These are phyloP conservation scores for Hirtodrosophila trivittata DNA, from an alignment of 2,888 invertebrate genomes.

Conservation along the genomic window DNA sequence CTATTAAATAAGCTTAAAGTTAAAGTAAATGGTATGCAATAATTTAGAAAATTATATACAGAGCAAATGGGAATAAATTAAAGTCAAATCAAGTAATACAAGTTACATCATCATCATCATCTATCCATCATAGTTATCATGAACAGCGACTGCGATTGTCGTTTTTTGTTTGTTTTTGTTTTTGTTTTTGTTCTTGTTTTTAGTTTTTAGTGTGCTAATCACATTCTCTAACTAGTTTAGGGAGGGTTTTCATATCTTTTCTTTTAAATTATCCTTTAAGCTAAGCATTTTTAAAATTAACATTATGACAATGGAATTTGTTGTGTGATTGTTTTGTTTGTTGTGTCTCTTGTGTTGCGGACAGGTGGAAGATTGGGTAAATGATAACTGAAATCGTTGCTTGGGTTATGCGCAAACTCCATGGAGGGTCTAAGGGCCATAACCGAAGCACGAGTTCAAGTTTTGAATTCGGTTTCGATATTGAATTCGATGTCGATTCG, in stretches of 20 bases:
- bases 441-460: conserved; percentile 82
- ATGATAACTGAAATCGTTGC: conserved; percentile 80
- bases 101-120: conserved; percentile 35
- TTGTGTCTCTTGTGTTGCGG: conserved; percentile 11
- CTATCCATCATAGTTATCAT: conserved; percentile 12
- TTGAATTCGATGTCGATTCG: conserved; percentile 29
- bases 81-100: conserved; percentile 53
- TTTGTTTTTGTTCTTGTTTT: conserved; percentile 14
- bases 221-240: conserved; percentile 61
- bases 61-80: conserved; percentile 74
- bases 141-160: conserved; percentile 16
- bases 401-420: conserved; percentile 72
- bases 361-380: conserved; percentile 20
- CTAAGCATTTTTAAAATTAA: conserved; percentile 57
- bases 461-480: conserved; percentile 43
- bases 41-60: conserved; percentile 78
- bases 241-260: conserved; percentile 4
- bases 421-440: conserved; percentile 49
- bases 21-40: conserved; percentile 70
- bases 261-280: conserved; percentile 44
- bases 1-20: conserved; percentile 62
- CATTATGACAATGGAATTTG: conserved; percentile 57
- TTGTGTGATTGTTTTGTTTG: conserved; percentile 29
- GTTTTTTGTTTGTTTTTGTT: no score
- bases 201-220: conserved; percentile 59